Conservation (phyloP, 2,888 invertebrate species). For the Phengaris alcon region DNA sequence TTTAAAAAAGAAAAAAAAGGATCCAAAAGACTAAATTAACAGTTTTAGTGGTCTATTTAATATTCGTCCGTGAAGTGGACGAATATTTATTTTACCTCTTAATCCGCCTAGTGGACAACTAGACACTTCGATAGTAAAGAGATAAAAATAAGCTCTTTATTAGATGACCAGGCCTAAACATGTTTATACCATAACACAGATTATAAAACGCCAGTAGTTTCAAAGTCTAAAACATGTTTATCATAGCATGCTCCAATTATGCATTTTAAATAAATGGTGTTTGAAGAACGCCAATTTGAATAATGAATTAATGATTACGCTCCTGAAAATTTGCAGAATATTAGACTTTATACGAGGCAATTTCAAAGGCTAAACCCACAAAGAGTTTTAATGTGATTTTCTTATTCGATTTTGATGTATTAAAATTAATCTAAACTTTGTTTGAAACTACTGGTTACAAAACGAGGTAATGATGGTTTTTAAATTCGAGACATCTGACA, state of each 20-base stretch:
- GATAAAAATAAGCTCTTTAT: neutral
- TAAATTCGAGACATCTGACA: too few species aligned
- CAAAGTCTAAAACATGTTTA: constrained; percentile 1
- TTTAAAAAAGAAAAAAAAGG: too few species aligned
- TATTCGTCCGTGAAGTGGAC: too few species aligned
- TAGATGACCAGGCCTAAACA: neutral
- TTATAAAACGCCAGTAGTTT: constrained; percentile 4
- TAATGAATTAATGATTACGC: constrained; percentile 19
- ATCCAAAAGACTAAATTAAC: too few species aligned
- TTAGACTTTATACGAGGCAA: neutral
- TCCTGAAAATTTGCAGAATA: neutral
- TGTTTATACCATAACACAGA: constrained; percentile 1
- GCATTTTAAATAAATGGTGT: constrained; percentile 13
- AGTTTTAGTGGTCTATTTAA: too few species aligned
- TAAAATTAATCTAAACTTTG: neutral
- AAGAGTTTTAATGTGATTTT: constrained; percentile 13
- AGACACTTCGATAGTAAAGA: too few species aligned
- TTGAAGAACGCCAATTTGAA: constrained; percentile 15
- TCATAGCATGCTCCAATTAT: constrained; percentile 8
- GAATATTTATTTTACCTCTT: too few species aligned
- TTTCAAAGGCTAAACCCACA: constrained; percentile 1
- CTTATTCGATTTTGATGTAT: neutral
- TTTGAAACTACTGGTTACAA: neutral
- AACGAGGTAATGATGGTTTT: neutral
- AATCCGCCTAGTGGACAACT: too few species aligned